Conservation (phyloP, 2,888 invertebrate genomes). For the Coelopa pilipes region DNA sequence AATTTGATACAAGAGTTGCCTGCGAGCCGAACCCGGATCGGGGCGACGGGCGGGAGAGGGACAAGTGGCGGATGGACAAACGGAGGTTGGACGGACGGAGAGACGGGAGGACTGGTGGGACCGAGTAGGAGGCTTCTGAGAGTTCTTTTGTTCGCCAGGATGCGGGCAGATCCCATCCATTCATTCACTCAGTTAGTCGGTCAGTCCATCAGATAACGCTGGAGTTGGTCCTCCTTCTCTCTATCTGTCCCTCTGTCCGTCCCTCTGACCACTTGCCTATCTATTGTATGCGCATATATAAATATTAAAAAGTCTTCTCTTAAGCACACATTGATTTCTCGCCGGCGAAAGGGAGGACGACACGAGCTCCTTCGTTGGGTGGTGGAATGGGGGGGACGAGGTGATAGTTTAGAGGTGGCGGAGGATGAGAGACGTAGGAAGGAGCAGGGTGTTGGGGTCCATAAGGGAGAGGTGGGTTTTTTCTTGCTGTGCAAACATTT, state of each 20-base stretch:
- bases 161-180: background rate
- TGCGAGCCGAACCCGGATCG: background rate
- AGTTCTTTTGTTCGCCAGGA: conserved; percentile 8
- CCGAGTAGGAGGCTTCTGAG: background rate
- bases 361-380: background rate
- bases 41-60: background rate
- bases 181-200: background rate
- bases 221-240: background rate
- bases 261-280: conserved; percentile 1
- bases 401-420: too few relatives aligned
- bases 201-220: background rate
- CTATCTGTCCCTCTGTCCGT: background rate
- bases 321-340: conserved; percentile 20
- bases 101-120: too few relatives aligned
- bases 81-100: background rate
- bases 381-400: too few relatives aligned
- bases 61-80: background rate
- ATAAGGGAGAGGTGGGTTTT: background rate
- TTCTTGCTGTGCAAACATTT: background rate
- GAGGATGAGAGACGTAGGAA: background rate
- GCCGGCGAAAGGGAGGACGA: background rate
- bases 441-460: too few relatives aligned
- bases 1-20: conserved; percentile 27
- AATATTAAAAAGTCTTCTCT: conserved; percentile 26
- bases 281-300: conserved; percentile 27